phyloP scores from a whole-genome alignment of 2,113 vertebrate species.

The Holacanthus passer region DNA sequence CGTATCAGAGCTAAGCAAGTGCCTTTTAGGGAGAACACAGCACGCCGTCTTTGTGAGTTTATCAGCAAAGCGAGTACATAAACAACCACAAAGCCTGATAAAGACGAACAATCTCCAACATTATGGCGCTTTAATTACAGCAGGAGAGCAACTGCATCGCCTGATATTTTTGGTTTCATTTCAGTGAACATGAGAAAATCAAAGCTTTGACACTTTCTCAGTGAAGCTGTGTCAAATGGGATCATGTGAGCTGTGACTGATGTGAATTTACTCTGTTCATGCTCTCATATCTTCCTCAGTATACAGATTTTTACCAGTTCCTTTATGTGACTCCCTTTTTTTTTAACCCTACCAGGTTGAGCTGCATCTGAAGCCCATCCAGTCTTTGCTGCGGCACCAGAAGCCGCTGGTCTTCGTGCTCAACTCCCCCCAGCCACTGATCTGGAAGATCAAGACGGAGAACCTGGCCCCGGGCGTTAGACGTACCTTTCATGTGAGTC shows the following conservation, averaged over 20 bases:
- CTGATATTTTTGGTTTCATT: slow-evolving; percentile 18
- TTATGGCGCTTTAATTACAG: slow-evolving; percentile 50
- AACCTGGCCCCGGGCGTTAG: slow-evolving; percentile 87
- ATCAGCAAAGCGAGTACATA: slow-evolving; percentile 72
- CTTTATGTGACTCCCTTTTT: slow-evolving; percentile 2
- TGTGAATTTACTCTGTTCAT: background rate
- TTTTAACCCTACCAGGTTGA: slow-evolving; percentile 82
- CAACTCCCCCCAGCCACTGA: slow-evolving; percentile 89
- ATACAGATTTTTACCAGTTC: background rate
- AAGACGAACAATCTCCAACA: slow-evolving; percentile 58
- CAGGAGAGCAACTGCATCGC: slow-evolving; percentile 4
- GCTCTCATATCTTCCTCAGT: slow-evolving; percentile 1
- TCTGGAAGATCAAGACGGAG: slow-evolving; percentile 93
- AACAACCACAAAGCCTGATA: slow-evolving; percentile 74
- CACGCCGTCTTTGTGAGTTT: slow-evolving; percentile 64
- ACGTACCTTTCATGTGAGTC: slow-evolving; percentile 94
- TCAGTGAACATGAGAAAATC: slow-evolving; percentile 29
- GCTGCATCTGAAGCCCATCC: slow-evolving; percentile 94
- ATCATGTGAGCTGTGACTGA: slow-evolving; percentile 18
- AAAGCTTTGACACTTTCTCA: slow-evolving; percentile 29
- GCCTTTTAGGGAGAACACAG: slow-evolving; percentile 72
- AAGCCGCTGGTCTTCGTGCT: slow-evolving; percentile 95
- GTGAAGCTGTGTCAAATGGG: slow-evolving; percentile 8
- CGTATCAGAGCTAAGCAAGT: slow-evolving; percentile 68
- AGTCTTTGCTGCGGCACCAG: slow-evolving; percentile 90